Conservation (phyloP, 2,113 vertebrate genomes). For the Fulica atra region DNA sequence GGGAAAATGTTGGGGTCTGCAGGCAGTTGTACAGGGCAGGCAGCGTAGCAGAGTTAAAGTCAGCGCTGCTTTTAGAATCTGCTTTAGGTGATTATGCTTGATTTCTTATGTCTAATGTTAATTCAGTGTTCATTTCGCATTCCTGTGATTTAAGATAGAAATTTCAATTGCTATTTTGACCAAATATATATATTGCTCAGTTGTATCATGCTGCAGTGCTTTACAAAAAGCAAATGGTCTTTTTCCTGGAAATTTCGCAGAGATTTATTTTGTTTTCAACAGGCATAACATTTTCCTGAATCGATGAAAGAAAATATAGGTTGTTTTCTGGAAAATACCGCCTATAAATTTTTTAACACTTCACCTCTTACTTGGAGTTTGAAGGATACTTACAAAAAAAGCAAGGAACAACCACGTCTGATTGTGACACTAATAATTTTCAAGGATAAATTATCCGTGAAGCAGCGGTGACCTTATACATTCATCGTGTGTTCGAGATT, state of each 20-base stretch:
- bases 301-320: not conserved
- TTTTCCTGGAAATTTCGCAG: constrained; percentile 46
- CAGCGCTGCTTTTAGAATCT: not conserved
- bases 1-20: not conserved
- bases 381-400: not conserved
- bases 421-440: not conserved
- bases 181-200: not conserved
- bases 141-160: not conserved
- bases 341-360: not conserved
- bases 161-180: not conserved
- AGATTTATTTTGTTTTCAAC: constrained; percentile 44
- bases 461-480: not conserved
- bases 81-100: not conserved
- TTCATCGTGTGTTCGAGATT: not conserved
- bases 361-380: not conserved
- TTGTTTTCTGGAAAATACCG: constrained; percentile 11
- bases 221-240: constrained; percentile 19
- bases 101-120: not conserved
- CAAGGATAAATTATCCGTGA: not conserved
- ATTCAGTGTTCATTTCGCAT: not conserved
- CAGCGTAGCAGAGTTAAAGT: not conserved
- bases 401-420: not conserved
- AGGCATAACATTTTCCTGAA: not conserved
- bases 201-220: not conserved
- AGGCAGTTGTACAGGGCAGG: not conserved